Percentiles rank a stretch among this genome's conserved stretches.
Conservation (phyloP, 2,797 vertebrate genomes). For the Rhinogobio ventralis region DNA sequence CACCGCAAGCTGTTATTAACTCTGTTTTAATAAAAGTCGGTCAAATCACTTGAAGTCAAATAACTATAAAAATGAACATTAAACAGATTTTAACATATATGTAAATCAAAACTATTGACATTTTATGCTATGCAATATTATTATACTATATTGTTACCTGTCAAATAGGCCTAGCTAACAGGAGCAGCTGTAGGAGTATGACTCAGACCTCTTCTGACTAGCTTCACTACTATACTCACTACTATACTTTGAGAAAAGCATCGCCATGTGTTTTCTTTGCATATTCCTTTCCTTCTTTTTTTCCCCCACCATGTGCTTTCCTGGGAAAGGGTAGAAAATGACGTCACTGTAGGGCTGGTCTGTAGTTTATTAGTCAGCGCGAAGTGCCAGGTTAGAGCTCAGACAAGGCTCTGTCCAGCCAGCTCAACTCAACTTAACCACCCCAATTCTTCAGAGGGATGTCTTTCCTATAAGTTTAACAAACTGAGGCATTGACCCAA, state of each 20-base stretch:
- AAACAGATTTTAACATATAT: not conserved
- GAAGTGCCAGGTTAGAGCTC: conserved; percentile 69
- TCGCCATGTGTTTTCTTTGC: conserved; percentile 60
- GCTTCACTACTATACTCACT: not conserved
- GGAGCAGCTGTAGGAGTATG: not conserved
- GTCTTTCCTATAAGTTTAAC: conserved; percentile 69
- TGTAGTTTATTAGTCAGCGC: conserved; percentile 77
- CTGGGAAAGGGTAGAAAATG: conserved; percentile 63
- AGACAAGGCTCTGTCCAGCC: conserved; percentile 74
- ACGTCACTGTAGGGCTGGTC: conserved; percentile 80
- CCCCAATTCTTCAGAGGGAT: conserved; percentile 61
- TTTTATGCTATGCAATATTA: not conserved
- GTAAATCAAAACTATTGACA: not conserved
- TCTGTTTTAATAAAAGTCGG: not conserved
- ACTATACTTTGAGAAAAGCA: conserved; percentile 55
- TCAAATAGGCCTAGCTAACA: not conserved
- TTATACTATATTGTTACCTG: not conserved
- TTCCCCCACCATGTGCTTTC: conserved; percentile 52
- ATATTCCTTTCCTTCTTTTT: conserved; percentile 46
- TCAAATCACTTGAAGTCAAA: not conserved
- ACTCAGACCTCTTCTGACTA: not conserved
- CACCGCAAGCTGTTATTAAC: conserved; percentile 3
- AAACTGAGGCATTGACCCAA: conserved; percentile 65
- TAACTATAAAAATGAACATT: not conserved
- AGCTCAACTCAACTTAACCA: conserved; percentile 57